A percentile compares a stretch with the other conserved stretches of the same genome.
phyloP scores from a whole-genome alignment of 2,888 invertebrate species.

The Catonia carolina region DNA sequence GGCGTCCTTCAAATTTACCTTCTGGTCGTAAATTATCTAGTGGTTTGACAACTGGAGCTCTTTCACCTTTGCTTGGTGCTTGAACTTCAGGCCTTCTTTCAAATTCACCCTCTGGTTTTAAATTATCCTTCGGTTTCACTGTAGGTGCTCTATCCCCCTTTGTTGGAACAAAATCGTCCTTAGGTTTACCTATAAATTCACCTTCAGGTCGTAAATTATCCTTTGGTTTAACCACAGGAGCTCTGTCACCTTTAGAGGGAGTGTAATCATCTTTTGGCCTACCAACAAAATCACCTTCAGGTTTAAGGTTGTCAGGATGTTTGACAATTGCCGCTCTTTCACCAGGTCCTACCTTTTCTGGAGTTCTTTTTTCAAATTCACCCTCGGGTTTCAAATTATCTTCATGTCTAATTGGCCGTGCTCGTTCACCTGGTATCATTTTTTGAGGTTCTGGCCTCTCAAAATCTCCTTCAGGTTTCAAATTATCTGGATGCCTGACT shows the following conservation, averaged over 20 bases:
- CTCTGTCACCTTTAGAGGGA: constrained; percentile 42
- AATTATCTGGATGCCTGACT: constrained; percentile 57
- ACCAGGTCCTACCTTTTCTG: constrained; percentile 46
- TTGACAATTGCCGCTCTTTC: constrained; percentile 45
- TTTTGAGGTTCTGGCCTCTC: constrained; percentile 31
- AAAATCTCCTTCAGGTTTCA: constrained; percentile 43
- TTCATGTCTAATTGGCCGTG: constrained; percentile 38
- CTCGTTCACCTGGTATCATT: constrained; percentile 34
- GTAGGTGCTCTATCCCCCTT: constrained; percentile 37
- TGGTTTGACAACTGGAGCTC: constrained; percentile 38
- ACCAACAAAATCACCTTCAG: constrained; percentile 43
- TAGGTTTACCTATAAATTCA: constrained; percentile 33
- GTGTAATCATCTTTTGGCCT: constrained; percentile 42
- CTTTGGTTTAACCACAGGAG: constrained; percentile 41
- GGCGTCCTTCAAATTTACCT: constrained; percentile 47
- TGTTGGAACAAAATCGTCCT: constrained; percentile 25
- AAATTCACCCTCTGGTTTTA: constrained; percentile 38
- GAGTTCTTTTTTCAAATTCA: constrained; percentile 43
- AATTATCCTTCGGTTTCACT: constrained; percentile 39
- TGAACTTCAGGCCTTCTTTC: constrained; percentile 33
- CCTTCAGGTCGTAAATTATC: constrained; percentile 38
- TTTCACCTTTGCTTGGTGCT: constrained; percentile 40
- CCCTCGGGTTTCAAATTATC: constrained; percentile 45
- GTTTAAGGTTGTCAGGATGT: constrained; percentile 36
- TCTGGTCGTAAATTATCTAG: constrained; percentile 42